phyloP scores from a whole-genome alignment of 2,888 invertebrate species.

The Allophyes oxyacanthae region DNA sequence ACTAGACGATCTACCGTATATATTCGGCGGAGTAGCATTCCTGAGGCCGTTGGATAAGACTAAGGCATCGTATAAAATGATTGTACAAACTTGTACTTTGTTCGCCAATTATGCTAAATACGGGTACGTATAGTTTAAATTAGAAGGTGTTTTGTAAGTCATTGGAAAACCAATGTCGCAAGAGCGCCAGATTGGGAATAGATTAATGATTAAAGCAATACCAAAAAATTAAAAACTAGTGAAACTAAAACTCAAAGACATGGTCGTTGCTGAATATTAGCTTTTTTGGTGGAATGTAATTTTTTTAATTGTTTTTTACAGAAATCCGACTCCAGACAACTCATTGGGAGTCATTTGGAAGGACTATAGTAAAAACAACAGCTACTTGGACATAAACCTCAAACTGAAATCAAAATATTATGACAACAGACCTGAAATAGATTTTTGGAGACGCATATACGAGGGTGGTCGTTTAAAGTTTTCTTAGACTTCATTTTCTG shows the following conservation, averaged over 20 bases:
- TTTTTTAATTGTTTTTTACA: conserved; percentile 45
- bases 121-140: conserved; percentile 56
- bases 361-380: conserved; percentile 52
- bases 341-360: conserved; percentile 62
- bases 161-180: too few species aligned
- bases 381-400: conserved; percentile 38
- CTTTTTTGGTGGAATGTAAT: too few species aligned
- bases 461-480: conserved; percentile 15
- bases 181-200: too few species aligned
- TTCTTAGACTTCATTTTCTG: neutral
- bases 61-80: conserved; percentile 55
- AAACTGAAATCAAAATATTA: conserved; percentile 3
- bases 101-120: conserved; percentile 72
- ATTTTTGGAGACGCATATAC: conserved; percentile 68
- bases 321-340: conserved; percentile 67
- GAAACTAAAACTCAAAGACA: too few species aligned
- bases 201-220: too few species aligned
- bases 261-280: too few species aligned
- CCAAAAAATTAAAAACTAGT: too few species aligned
- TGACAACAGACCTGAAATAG: conserved; percentile 33
- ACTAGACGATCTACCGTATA: conserved; percentile 62
- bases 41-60: conserved; percentile 13
- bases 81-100: conserved; percentile 61
- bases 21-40: conserved; percentile 55
- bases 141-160: too few species aligned